Evolutionary conservation across 2,797 vertebrate genomes (phyloP).

Genomic region (Enteromius paludinosus): DNA sequence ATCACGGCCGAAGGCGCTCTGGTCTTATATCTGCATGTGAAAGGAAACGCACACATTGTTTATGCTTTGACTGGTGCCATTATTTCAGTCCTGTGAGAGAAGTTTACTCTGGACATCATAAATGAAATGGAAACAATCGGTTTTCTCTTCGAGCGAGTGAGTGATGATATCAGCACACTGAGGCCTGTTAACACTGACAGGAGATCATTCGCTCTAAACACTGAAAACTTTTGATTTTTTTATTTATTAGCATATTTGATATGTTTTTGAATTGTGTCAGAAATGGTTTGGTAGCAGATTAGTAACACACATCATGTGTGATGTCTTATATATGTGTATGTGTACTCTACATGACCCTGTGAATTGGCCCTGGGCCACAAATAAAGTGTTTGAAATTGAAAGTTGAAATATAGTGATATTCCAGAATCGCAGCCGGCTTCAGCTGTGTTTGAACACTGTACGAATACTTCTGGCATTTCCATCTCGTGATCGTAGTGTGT

Average conservation of each 20-base stretch:
- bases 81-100: conserved; percentile 17
- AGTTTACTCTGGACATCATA: background rate
- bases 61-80: conserved; percentile 64
- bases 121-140: conserved; percentile 1
- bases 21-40: conserved; percentile 48
- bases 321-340: background rate
- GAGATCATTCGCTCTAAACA: background rate
- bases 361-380: background rate
- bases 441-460: background rate
- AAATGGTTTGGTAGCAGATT: background rate
- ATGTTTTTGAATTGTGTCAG: no score
- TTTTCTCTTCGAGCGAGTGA: conserved; percentile 5
- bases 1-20: conserved; percentile 76
- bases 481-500: background rate
- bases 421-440: background rate
- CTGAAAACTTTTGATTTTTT: no score
- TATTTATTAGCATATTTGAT: no score
- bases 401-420: background rate
- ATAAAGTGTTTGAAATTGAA: background rate
- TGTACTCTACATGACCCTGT: background rate
- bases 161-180: background rate
- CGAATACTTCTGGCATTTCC: background rate
- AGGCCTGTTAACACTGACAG: background rate
- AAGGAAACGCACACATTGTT: conserved; percentile 61
- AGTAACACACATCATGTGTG: background rate